These are phyloP conservation scores for Anguilla japonica DNA, from an alignment of 2,113 vertebrate genomes.

Conservation along the genomic window DNA sequence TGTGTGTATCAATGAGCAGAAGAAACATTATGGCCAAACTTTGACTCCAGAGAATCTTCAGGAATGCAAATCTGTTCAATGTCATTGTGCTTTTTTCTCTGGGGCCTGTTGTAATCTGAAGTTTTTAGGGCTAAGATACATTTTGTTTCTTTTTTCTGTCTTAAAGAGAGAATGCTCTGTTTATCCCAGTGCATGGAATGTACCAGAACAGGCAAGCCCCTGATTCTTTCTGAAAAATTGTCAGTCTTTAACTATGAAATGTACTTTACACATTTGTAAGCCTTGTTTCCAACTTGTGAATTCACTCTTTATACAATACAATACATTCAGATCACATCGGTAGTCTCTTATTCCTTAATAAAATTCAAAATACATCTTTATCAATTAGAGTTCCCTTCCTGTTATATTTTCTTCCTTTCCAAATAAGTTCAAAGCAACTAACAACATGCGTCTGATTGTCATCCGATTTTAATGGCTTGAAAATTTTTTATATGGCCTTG, in stretches of 20 bases:
- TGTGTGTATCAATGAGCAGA: neutral
- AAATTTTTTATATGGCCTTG: neutral
- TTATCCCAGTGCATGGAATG: constrained; percentile 37
- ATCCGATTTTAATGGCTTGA: neutral
- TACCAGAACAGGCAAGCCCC: constrained; percentile 21
- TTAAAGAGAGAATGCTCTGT: constrained; percentile 21
- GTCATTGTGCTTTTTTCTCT: constrained; percentile 26
- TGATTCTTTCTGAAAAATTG: neutral
- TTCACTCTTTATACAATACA: constrained; percentile 51
- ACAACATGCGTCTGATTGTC: neutral
- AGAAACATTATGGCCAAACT: constrained; percentile 11
- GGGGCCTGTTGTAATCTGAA: constrained; percentile 26
- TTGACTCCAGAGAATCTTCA: constrained; percentile 35
- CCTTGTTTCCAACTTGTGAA: constrained; percentile 43
- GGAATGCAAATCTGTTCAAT: constrained; percentile 37
- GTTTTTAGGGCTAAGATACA: constrained; percentile 23
- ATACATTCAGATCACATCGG: constrained; percentile 24
- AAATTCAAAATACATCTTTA: constrained; percentile 30
- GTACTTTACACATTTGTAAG: constrained; percentile 52
- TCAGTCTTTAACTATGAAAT: constrained; percentile 12
- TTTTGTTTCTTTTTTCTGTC: constrained; percentile 35
- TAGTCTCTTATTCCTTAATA: constrained; percentile 38
- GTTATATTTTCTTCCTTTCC: neutral
- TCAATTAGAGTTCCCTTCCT: neutral
- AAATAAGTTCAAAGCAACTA: neutral